Conservation (phyloP, 1,140 invertebrate genomes). For the Parapsyche elsis region DNA sequence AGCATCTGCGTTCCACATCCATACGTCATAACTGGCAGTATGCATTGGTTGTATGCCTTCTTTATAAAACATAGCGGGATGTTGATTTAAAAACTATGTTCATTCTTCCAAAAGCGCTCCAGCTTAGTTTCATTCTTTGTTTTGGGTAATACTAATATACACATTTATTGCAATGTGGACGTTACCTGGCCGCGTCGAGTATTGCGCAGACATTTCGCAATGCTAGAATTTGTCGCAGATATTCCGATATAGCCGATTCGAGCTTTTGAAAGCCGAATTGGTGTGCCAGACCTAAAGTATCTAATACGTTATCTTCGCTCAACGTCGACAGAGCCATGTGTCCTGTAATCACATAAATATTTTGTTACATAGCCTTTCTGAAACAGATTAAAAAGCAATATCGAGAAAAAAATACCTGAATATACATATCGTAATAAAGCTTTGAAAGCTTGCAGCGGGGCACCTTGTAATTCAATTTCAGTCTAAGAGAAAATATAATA, state of each 20-base stretch:
- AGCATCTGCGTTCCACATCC: too few species aligned
- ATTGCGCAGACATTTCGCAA: slow-evolving; percentile 93
- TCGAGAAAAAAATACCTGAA: slow-evolving; percentile 73
- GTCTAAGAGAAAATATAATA: slow-evolving; percentile 62
- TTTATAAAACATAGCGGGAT: too few species aligned
- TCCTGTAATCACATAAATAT: slow-evolving; percentile 62
- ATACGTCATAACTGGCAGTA: too few species aligned
- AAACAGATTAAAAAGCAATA: not conserved
- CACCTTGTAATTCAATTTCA: slow-evolving; percentile 87
- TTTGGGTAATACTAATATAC: too few species aligned
- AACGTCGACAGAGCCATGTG: slow-evolving; percentile 85
- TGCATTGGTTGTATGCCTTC: too few species aligned
- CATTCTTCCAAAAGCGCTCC: too few species aligned
- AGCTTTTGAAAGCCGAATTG: slow-evolving; percentile 95
- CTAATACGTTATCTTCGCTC: slow-evolving; percentile 87
- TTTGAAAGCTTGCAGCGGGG: slow-evolving; percentile 91
- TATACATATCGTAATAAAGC: slow-evolving; percentile 95
- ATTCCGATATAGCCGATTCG: slow-evolving; percentile 92
- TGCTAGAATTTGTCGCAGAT: slow-evolving; percentile 87
- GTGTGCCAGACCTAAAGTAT: slow-evolving; percentile 90
- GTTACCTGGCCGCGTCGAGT: slow-evolving; percentile 88
- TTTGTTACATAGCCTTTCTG: too few species aligned
- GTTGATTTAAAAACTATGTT: too few species aligned
- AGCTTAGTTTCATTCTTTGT: too few species aligned
- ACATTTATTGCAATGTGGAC: slow-evolving; percentile 50